Percentiles rank a stretch among this genome's conserved stretches.
These are phyloP conservation scores for Rhinolophus ferrumequinum DNA, from an alignment of 2,113 vertebrate genomes.

Conservation along the genomic window DNA sequence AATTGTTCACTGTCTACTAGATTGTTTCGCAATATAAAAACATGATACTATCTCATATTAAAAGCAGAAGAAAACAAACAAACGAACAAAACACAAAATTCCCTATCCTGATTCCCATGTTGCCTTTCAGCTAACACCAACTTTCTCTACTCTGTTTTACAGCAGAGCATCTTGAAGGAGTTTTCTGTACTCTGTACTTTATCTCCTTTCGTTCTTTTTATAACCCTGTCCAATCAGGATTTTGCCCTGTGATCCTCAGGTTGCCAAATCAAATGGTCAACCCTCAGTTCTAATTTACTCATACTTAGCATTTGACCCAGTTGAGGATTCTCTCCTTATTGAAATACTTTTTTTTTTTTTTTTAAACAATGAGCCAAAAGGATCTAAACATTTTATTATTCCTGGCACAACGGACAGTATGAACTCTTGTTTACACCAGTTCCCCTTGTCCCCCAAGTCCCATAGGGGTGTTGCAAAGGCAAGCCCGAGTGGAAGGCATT, in stretches of 20 bases:
- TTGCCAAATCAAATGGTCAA: background rate
- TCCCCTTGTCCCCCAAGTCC: background rate
- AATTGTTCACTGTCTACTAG: background rate
- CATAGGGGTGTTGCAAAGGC: background rate
- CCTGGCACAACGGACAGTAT: background rate
- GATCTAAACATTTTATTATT: background rate
- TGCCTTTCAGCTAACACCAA: background rate
- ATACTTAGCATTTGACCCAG: background rate
- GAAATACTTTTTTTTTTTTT: background rate
- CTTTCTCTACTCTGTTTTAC: constrained; percentile 3
- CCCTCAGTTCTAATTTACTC: background rate
- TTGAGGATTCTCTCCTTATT: background rate
- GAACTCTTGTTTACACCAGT: background rate
- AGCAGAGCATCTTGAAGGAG: background rate
- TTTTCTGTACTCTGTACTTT: background rate
- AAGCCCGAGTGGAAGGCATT: background rate
- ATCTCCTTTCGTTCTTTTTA: background rate
- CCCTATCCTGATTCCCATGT: background rate
- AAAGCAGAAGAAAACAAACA: background rate
- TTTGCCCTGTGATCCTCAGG: background rate
- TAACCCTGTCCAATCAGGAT: background rate
- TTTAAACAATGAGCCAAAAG: background rate
- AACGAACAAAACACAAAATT: background rate
- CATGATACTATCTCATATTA: background rate
- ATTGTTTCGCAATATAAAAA: background rate